Base-by-base conservation (phyloP, 2,888 invertebrate species). In the Lypha dubia region DNA sequence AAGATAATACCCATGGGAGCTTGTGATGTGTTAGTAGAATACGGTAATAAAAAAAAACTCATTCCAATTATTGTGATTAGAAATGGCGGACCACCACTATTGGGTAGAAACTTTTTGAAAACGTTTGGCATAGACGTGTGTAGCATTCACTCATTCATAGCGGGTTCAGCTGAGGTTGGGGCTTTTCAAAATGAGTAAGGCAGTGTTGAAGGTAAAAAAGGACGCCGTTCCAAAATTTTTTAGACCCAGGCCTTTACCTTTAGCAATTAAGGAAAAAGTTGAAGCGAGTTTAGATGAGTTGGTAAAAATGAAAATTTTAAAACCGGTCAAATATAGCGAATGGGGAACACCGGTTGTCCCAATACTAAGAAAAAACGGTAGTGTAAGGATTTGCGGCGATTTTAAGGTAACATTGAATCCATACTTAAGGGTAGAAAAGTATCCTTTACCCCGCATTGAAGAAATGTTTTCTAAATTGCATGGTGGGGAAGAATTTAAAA, bases 401-500 rank as follows among this genome's bases (percentile, higher is more conserved):
- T n/a, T n/a, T n/a, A n/a, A n/a, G n/a, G n/a, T n/a, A n/a, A n/a
- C n/a, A n/a, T n/a, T n/a, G n/a, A n/a, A n/a, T n/a, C n/a, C n/a
- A n/a, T n/a, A n/a, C n/a, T n/a, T n/a, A n/a, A n/a, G n/a, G n/a
- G n/a, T n/a, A n/a, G n/a, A n/a, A n/a, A n/a, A n/a, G n/a, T n/a
- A n/a, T n/a, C n/a, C n/a, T n/a, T n/a, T n/a, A n/a, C n/a, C n/a
- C n/a, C n/a, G n/a, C n/a, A n/a, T n/a, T n/a, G n/a, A n/a, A n/a
- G n/a, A n/a, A n/a, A 6, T 41, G 9, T 41, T 41, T 41, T 9
- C 41, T 11, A 41, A 41, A 41, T 13, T 41, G 13, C 41, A 41
- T 41, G 41, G n/a, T n/a, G 41, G 41, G 41, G 41, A 41, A 11
- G 68, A 79, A 62, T 74, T 75, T 41, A 73, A 76, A 0, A 89